Evolutionary conservation across 2,113 vertebrate species (phyloP).

Genomic region (Mesoclemmys tuberculata): DNA sequence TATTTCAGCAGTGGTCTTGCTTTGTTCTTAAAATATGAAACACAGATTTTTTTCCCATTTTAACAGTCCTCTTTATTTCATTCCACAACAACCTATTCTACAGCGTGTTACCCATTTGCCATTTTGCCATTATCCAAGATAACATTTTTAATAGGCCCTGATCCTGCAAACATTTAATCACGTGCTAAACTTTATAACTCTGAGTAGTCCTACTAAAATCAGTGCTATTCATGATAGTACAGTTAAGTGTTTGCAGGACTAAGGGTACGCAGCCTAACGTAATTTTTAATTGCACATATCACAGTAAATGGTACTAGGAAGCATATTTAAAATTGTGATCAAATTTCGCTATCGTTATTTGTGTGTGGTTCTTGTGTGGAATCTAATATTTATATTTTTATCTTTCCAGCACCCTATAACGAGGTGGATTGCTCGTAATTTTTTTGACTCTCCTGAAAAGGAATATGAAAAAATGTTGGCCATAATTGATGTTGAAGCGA

Average conservation of each 20-base stretch:
- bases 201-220: accelerated
- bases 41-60: not conserved
- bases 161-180: not conserved
- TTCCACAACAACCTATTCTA: not conserved
- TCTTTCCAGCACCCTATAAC: slow-evolving; percentile 91
- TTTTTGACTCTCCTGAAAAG: slow-evolving; percentile 88
- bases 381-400: not conserved
- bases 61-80: not conserved
- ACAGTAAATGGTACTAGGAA: not conserved
- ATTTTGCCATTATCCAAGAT: no score
- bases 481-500: slow-evolving; percentile 81
- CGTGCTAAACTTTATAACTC: not conserved
- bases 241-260: not conserved
- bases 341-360: not conserved
- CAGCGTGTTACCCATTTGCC: no score
- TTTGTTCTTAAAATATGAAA: not conserved
- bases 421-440: slow-evolving; percentile 85
- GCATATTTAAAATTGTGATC: not conserved
- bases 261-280: not conserved
- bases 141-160: not conserved
- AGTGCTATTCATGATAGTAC: not conserved
- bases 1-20: not conserved
- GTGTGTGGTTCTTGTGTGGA: not conserved
- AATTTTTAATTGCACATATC: not conserved
- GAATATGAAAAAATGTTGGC: slow-evolving; percentile 93